These are phyloP conservation scores for Brachionus manjavacas DNA, from an alignment of 1,140 invertebrate genomes.

Conservation along the genomic window DNA sequence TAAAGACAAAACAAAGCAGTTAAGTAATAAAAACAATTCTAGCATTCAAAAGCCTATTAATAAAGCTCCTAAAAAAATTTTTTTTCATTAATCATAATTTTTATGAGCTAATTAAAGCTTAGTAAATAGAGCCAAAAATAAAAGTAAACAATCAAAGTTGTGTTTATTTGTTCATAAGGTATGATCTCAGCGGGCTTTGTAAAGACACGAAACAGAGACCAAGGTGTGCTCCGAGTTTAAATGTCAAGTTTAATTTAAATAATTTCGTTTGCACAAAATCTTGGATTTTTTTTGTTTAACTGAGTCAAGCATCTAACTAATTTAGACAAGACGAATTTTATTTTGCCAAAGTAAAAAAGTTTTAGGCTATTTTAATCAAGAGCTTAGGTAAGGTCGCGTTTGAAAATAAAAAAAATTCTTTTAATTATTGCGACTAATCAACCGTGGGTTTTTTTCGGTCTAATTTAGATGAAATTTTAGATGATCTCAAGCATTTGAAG, in stretches of 20 bases:
- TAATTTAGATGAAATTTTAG: not conserved
- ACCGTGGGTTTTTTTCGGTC: not conserved
- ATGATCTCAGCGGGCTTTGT: not conserved
- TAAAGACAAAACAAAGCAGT: too few species aligned
- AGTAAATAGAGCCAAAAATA: not conserved
- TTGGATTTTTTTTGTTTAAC: not conserved
- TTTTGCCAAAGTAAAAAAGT: not conserved
- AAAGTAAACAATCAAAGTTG: not conserved
- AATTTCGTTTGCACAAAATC: not conserved
- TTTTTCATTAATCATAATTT: not conserved
- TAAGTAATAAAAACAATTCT: too few species aligned
- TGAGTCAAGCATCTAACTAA: not conserved
- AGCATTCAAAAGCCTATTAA: too few species aligned
- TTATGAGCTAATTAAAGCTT: not conserved
- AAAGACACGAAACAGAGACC: not conserved
- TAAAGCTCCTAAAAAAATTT: not conserved
- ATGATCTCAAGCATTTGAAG: not conserved
- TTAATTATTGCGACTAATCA: not conserved
- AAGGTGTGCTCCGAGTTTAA: not conserved
- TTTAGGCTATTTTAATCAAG: not conserved
- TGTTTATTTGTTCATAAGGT: not conserved
- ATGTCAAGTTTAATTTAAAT: conserved; percentile 6
- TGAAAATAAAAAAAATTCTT: not conserved
- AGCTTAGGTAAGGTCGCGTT: not conserved
- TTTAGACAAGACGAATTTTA: not conserved